phyloP scores from a whole-genome alignment of 2,113 vertebrate species.

The Phalacrocorax aristotelis region DNA sequence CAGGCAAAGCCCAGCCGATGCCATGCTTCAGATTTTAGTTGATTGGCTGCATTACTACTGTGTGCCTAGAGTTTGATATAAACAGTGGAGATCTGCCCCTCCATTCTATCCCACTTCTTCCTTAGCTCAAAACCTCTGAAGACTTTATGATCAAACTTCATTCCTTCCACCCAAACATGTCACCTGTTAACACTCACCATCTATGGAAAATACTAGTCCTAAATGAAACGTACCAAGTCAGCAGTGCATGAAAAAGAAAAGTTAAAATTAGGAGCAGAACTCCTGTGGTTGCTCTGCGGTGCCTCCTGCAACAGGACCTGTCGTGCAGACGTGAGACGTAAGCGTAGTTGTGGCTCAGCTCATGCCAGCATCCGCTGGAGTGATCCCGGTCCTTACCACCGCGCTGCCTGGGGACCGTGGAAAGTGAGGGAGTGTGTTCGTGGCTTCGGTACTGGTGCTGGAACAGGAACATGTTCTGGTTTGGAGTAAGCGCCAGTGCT shows the following conservation, averaged over 20 bases:
- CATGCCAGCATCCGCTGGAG: accelerated
- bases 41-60: background rate
- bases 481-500: accelerated
- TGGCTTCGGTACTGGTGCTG: background rate
- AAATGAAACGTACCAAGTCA: background rate
- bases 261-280: background rate
- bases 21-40: background rate
- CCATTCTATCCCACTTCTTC: background rate
- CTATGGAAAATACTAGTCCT: accelerated
- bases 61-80: background rate
- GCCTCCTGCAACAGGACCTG: background rate
- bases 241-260: background rate
- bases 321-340: accelerated
- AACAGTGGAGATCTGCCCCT: background rate
- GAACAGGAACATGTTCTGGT: accelerated
- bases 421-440: accelerated
- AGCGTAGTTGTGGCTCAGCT: background rate
- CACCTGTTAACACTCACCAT: background rate
- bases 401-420: accelerated
- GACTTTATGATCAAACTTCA: background rate
- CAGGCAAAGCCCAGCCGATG: background rate
- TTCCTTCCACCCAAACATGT: background rate
- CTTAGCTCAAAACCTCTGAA: background rate
- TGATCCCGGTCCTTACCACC: background rate
- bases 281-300: accelerated